phyloP scores from a whole-genome alignment of 2,888 invertebrate species.

The Tetramorium bicarinatum region DNA sequence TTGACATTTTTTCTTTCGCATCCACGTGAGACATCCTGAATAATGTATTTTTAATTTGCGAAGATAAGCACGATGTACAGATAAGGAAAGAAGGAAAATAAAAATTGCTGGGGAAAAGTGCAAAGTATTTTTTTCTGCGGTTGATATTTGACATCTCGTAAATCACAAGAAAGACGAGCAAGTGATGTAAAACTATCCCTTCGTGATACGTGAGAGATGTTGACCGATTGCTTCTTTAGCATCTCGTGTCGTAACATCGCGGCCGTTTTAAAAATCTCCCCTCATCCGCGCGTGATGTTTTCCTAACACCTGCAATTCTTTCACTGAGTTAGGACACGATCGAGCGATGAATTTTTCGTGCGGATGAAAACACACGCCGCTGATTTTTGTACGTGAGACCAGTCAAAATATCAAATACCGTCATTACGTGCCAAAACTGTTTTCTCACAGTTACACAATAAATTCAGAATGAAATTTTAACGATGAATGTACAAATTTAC shows the following conservation, averaged over 20 bases:
- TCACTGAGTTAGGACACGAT: neutral
- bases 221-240: neutral
- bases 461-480: conserved; percentile 34
- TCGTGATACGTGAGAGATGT: neutral
- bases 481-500: neutral
- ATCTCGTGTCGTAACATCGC: neutral
- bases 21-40: neutral
- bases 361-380: neutral
- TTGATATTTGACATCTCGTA: neutral
- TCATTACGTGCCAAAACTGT: conserved; percentile 19
- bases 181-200: conserved; percentile 31
- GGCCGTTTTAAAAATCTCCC: neutral
- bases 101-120: conserved; percentile 1
- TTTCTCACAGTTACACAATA: neutral
- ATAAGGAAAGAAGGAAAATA: neutral
- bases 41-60: conserved; percentile 38
- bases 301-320: neutral
- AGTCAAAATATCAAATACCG: neutral
- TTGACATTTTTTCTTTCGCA: conserved; percentile 1
- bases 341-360: conserved; percentile 30
- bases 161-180: neutral
- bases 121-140: neutral
- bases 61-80: neutral
- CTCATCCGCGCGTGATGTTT: neutral
- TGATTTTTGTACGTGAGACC: conserved; percentile 18